These are phyloP conservation scores for Helogale parvula DNA, from an alignment of 2,113 vertebrate species.

Conservation along the genomic window DNA sequence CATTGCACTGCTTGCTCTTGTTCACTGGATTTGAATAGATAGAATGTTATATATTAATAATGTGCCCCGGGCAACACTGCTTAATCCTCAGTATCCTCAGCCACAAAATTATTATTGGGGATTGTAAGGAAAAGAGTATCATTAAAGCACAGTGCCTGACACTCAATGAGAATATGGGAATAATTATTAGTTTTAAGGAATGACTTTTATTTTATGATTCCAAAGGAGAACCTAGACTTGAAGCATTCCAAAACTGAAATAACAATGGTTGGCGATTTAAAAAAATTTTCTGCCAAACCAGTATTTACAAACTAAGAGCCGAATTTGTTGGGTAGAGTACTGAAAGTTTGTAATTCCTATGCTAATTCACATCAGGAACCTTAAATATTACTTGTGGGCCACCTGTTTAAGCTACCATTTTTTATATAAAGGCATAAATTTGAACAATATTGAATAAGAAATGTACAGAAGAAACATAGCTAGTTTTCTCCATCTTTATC, in stretches of 20 bases:
- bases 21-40: neutral
- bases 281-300: neutral
- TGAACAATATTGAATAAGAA: neutral
- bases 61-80: neutral
- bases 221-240: neutral
- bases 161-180: neutral
- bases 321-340: neutral
- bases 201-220: neutral
- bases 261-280: neutral
- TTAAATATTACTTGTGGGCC: neutral
- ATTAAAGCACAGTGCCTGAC: neutral
- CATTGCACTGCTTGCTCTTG: neutral
- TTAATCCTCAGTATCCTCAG: neutral
- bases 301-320: slow-evolving; percentile 1
- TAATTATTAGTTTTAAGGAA: neutral
- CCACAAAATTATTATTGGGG: neutral
- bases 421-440: slow-evolving; percentile 14
- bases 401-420: neutral
- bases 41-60: neutral
- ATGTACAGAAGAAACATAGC: neutral
- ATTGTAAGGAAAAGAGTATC: neutral
- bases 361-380: neutral
- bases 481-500: neutral
- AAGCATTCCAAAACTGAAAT: slow-evolving; percentile 1
- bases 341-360: slow-evolving; percentile 5